phyloP scores from a whole-genome alignment of 2,113 vertebrate genomes.

The Brachypodius melanocephalos region DNA sequence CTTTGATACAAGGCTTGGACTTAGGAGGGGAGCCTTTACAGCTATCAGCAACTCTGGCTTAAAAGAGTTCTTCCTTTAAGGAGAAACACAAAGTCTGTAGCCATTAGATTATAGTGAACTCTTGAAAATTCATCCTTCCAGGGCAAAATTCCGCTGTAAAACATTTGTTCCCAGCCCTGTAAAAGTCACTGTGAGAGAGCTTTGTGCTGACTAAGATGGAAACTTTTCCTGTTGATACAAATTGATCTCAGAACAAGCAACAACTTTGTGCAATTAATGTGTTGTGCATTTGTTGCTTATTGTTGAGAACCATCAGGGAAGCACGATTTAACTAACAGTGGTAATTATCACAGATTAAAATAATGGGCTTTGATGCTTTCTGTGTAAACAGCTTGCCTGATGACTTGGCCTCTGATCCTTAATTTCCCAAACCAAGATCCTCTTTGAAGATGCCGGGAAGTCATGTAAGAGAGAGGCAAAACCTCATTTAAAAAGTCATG shows the following conservation, averaged over 20 bases:
- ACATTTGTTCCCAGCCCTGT: not conserved
- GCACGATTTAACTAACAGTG: not conserved
- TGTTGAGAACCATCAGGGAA: not conserved
- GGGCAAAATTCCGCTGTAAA: conserved; percentile 27
- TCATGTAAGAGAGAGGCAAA: not conserved
- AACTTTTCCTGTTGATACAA: not conserved
- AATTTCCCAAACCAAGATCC: not conserved
- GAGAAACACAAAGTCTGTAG: not conserved
- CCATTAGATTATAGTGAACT: not conserved
- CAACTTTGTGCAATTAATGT: not conserved
- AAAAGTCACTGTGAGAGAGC: not conserved
- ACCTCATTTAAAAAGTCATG: not conserved
- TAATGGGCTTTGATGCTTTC: not conserved
- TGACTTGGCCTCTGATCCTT: not conserved
- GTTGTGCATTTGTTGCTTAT: not conserved
- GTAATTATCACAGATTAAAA: conserved; percentile 9
- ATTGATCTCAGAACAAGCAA: not conserved
- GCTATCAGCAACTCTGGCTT: not conserved
- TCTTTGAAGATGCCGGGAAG: not conserved
- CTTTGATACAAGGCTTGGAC: not conserved
- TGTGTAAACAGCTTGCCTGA: not conserved
- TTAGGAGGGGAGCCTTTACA: not conserved
- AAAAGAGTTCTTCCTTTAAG: not conserved
- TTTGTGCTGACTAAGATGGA: conserved; percentile 28
- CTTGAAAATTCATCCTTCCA: not conserved